Evolutionary conservation across 2,113 vertebrate species (phyloP).

Genomic region (Percopsis transmontana): DNA sequence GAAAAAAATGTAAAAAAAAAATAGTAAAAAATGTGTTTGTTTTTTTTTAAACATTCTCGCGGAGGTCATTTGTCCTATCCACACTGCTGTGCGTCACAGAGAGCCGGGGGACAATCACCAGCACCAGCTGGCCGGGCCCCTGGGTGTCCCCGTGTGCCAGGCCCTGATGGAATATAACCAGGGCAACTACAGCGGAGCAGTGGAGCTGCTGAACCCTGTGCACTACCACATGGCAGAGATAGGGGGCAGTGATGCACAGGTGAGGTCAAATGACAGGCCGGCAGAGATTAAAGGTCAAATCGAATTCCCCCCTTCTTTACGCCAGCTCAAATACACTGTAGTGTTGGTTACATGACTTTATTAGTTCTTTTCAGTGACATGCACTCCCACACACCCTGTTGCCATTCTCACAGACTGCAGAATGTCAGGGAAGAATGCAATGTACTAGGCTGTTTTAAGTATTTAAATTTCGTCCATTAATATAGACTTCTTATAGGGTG

Average conservation of each 20-base stretch:
- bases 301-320: no score
- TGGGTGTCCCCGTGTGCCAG: conserved; percentile 88
- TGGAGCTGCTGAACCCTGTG: conserved; percentile 87
- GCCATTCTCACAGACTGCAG: neutral
- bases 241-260: conserved; percentile 95
- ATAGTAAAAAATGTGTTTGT: no score
- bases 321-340: neutral
- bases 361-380: no score
- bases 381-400: no score
- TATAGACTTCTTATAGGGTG: neutral
- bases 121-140: conserved; percentile 70
- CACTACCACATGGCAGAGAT: conserved; percentile 79
- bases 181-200: conserved; percentile 78
- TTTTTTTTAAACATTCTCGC: no score
- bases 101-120: conserved; percentile 80
- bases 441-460: conserved; percentile 2
- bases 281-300: no score
- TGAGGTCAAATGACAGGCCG: conserved; percentile 48
- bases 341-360: no score
- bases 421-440: conserved; percentile 15
- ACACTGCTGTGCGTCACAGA: conserved; percentile 60
- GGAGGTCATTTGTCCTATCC: neutral
- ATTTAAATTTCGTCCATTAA: conserved; percentile 14
- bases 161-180: conserved; percentile 86
- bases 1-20: no score